These are phyloP conservation scores for Acrocera orbiculus DNA, from an alignment of 2,888 invertebrate species.

Conservation along the genomic window DNA sequence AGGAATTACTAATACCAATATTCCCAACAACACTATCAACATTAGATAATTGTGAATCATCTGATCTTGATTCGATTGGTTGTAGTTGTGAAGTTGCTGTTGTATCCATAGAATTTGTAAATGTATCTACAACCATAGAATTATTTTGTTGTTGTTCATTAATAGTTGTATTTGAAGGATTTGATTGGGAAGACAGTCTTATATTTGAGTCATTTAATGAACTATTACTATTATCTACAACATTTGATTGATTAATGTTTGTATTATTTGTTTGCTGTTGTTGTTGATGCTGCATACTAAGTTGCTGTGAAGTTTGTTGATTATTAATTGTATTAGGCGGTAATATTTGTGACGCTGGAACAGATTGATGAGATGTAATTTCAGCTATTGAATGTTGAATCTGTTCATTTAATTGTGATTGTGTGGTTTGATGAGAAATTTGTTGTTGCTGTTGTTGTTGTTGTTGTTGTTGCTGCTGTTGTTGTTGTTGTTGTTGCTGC, in stretches of 20 bases:
- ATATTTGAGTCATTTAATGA: too few relatives aligned
- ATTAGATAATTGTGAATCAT: constrained; percentile 22
- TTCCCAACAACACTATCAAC: constrained; percentile 30
- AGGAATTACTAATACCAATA: too few relatives aligned
- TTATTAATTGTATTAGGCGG: constrained; percentile 11
- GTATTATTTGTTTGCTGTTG: background rate
- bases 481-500: constrained; percentile 19
- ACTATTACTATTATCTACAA: too few relatives aligned
- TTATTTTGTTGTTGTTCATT: too few relatives aligned
- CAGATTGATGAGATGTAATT: constrained; percentile 22
- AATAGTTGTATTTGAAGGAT: too few relatives aligned
- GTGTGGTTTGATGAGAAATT: constrained; percentile 10
- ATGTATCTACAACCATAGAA: constrained; percentile 15
- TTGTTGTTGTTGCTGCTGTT: constrained; percentile 22
- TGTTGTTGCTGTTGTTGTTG: constrained; percentile 20
- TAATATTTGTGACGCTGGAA: constrained; percentile 15
- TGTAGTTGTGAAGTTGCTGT: constrained; percentile 11
- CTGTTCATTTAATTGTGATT: constrained; percentile 26
- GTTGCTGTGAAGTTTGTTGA: constrained; percentile 6
- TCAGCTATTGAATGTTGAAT: constrained; percentile 31
- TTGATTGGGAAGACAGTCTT: too few relatives aligned
- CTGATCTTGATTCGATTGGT: constrained; percentile 19
- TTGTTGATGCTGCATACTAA: constrained; percentile 38
- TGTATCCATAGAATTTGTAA: constrained; percentile 12
- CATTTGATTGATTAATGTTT: too few relatives aligned